Evolutionary conservation across 2,797 vertebrate genomes (phyloP), one percentile per base, ranked within the genome.

Genomic region (Enteromius viviparus): DNA sequence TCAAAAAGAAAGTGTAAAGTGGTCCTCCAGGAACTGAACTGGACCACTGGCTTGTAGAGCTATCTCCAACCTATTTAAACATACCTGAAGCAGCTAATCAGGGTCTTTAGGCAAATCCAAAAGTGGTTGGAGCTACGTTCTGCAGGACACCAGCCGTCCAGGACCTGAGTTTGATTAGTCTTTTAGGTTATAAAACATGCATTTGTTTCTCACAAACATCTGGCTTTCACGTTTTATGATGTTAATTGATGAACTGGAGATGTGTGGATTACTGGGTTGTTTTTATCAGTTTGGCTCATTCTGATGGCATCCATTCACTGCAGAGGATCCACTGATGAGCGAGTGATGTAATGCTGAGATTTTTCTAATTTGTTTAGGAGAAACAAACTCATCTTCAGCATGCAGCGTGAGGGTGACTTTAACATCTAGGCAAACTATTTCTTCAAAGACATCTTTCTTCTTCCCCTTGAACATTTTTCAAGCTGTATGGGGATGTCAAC

Each of bases 401-500:
- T 62, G 26, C 6, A 15, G 60, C 12, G 26, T 62, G 26, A 62
- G 14, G 23, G 58, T 60, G 58, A 26, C 26, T 29, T 62, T 29
- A 29, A 15, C 6, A 1, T 60, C 23, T 60, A 23, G 2, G 23
- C 23, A 0, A 71, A 47, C 23, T 23, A 40, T 70, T 40, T 12
- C 29, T 62, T 14, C 21, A 60, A 9, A 40, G 23, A n/a, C 6
- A 26, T 79, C 3, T 70, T 55, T 14, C 66, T 19, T 42, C 8
- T 7, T 77, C 8, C 2, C 23, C 23, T 58, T 71, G 51, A 19
- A 45, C 17, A 37, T 21, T 75, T 64, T 51, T 65, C 6, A 82
- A 49, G 26, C 19, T 72, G 34, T 62, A 64, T 64, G 40, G 26
- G 58, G 53, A 26, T 74, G 42, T 75, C 70, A 75, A 34, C 60